These are phyloP conservation scores for Leptopilina clavipes DNA, from an alignment of 1,140 invertebrate genomes.

Conservation along the genomic window DNA sequence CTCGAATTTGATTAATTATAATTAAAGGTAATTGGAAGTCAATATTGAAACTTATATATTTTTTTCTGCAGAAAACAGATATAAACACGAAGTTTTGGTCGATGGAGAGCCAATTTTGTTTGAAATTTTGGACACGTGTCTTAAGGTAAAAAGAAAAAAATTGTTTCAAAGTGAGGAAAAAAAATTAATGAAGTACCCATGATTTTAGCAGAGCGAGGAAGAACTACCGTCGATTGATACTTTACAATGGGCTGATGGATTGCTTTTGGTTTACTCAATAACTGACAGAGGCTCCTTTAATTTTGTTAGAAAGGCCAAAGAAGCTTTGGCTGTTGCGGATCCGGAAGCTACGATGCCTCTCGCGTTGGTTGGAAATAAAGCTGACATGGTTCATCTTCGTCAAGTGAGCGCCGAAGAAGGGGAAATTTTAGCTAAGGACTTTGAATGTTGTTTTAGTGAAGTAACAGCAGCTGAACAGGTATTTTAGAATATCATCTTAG, in stretches of 20 bases:
- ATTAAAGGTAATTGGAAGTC: no score
- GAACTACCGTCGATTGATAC: slow-evolving; percentile 86
- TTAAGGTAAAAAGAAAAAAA: slow-evolving; percentile 79
- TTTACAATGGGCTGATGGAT: slow-evolving; percentile 91
- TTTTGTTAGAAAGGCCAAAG: slow-evolving; percentile 85
- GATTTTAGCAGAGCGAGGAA: slow-evolving; percentile 75
- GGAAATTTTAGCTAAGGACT: slow-evolving; percentile 90
- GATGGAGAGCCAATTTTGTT: slow-evolving; percentile 93
- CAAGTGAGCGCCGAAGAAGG: slow-evolving; percentile 92
- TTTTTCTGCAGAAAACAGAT: slow-evolving; percentile 85
- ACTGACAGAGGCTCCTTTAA: slow-evolving; percentile 91
- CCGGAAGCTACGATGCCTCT: slow-evolving; percentile 82
- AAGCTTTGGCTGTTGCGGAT: slow-evolving; percentile 78
- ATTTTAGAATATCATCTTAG: no score
- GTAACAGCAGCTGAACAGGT: slow-evolving; percentile 93
- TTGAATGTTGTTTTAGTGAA: slow-evolving; percentile 91
- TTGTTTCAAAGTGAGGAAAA: slow-evolving; percentile 32
- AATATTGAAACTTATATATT: no score
- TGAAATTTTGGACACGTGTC: slow-evolving; percentile 94
- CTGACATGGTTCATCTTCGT: slow-evolving; percentile 92
- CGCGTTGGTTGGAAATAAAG: slow-evolving; percentile 91
- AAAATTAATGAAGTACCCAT: neutral
- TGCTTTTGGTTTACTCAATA: slow-evolving; percentile 93
- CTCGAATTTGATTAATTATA: no score
- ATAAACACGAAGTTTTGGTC: slow-evolving; percentile 93